Percentiles rank a stretch among this genome's conserved stretches.
Conservation (phyloP, 2,797 vertebrate species). For the Acestrorhynchus altus region DNA sequence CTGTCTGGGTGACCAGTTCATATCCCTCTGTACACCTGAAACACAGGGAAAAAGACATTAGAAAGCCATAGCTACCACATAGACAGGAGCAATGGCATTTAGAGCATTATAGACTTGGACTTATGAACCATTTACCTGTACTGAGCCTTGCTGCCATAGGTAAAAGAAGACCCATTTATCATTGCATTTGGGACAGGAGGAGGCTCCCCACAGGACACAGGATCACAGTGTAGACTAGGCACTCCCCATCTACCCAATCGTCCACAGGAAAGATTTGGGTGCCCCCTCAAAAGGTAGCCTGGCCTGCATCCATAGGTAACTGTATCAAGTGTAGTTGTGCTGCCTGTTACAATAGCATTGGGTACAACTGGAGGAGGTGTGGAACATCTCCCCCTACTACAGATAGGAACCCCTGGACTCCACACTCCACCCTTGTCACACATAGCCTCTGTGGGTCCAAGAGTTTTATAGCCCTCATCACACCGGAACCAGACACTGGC, state of each 20-base stretch:
- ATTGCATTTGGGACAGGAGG: slow-evolving; percentile 81
- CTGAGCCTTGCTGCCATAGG: slow-evolving; percentile 84
- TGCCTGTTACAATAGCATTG: slow-evolving; percentile 86
- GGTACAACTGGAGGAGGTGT: slow-evolving; percentile 84
- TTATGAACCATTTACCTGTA: slow-evolving; percentile 86
- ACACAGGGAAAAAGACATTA: slow-evolving; percentile 34
- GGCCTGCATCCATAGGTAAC: slow-evolving; percentile 86
- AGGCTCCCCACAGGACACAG: slow-evolving; percentile 88
- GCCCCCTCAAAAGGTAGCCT: slow-evolving; percentile 83
- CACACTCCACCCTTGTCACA: slow-evolving; percentile 89
- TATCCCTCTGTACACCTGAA: slow-evolving; percentile 91
- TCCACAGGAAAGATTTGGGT: slow-evolving; percentile 84
- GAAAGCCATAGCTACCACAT: neutral
- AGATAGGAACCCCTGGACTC: slow-evolving; percentile 88
- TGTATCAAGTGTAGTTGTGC: slow-evolving; percentile 77
- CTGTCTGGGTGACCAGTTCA: slow-evolving; percentile 71
- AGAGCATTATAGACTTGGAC: neutral
- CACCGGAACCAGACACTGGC: slow-evolving; percentile 82
- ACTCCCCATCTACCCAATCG: slow-evolving; percentile 86
- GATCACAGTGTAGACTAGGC: slow-evolving; percentile 85
- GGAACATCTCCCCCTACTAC: slow-evolving; percentile 83
- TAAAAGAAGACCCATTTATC: slow-evolving; percentile 76
- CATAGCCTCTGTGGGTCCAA: slow-evolving; percentile 83
- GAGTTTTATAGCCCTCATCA: slow-evolving; percentile 83
- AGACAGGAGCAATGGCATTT: neutral